Evolutionary conservation across 2,888 invertebrate species (phyloP).

Genomic region (Belgica antarctica): DNA sequence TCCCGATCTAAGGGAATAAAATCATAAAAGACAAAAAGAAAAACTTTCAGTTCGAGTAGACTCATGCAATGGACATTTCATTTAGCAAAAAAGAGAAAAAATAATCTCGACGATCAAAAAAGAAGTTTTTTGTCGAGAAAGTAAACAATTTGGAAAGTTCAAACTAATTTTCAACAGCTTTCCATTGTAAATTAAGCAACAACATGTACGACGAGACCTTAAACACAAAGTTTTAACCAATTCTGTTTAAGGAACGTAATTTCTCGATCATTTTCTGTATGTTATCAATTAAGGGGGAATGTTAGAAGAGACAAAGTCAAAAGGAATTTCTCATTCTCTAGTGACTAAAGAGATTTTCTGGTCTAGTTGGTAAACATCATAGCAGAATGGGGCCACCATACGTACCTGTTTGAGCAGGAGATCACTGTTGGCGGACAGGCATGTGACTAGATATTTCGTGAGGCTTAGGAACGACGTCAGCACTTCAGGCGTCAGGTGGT

Average conservation of each 20-base stretch:
- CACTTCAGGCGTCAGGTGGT: constrained; percentile 92
- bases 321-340: constrained; percentile 20
- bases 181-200: background rate
- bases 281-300: background rate
- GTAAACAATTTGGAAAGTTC: background rate
- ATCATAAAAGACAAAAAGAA: background rate
- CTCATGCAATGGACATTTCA: background rate
- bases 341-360: constrained; percentile 11
- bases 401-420: constrained; percentile 86
- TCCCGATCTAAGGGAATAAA: background rate
- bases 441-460: constrained; percentile 90
- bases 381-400: constrained; percentile 36
- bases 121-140: background rate
- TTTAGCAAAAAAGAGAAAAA: background rate
- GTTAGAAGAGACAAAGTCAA: constrained; percentile 15
- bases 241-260: background rate
- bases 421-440: constrained; percentile 89
- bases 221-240: constrained; percentile 1
- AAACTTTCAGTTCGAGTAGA: background rate
- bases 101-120: background rate
- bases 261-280: constrained; percentile 37
- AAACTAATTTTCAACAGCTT: constrained; percentile 24
- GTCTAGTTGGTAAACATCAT: constrained; percentile 1
- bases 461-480: constrained; percentile 87
- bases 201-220: background rate